A percentile compares a stretch with the other conserved stretches of the same genome.
These are phyloP conservation scores for Bilobella aurantiaca DNA, from an alignment of 1,140 invertebrate species.

Conservation along the genomic window DNA sequence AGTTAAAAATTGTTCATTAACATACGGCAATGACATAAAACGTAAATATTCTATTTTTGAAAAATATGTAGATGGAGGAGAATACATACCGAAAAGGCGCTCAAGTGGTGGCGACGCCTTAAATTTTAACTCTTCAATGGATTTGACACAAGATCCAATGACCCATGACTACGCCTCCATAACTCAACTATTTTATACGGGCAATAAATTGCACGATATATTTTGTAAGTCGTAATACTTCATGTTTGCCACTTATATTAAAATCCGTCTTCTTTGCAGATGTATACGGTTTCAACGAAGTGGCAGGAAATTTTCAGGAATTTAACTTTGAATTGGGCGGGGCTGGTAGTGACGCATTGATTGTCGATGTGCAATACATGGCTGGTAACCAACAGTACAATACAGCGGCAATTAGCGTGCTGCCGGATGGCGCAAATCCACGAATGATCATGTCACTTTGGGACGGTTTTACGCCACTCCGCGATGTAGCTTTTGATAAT, in stretches of 20 bases:
- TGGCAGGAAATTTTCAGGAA: not conserved
- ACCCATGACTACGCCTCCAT: not conserved
- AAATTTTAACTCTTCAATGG: not conserved
- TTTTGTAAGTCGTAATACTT: not conserved
- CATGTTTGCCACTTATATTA: not conserved
- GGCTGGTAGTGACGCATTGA: not conserved
- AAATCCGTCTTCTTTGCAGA: not conserved
- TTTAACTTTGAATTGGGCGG: not conserved
- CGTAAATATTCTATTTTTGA: too few relatives aligned
- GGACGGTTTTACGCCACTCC: not conserved
- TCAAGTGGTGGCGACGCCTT: not conserved
- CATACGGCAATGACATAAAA: too few relatives aligned
- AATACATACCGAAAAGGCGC: not conserved
- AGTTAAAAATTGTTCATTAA: too few relatives aligned
- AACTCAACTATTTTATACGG: slow-evolving; percentile 5
- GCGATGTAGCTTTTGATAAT: not conserved
- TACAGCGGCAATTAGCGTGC: not conserved
- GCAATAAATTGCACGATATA: slow-evolving; percentile 4
- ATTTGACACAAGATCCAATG: not conserved
- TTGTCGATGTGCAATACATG: not conserved
- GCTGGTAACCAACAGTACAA: not conserved
- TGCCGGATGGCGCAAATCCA: not conserved
- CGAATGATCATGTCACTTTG: not conserved
- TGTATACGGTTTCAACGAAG: not conserved
- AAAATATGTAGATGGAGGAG: not conserved